A percentile compares a stretch with the other conserved stretches of the same genome.
Evolutionary conservation across 2,113 vertebrate genomes (phyloP).

Genomic region (Lophochroa leadbeateri): DNA sequence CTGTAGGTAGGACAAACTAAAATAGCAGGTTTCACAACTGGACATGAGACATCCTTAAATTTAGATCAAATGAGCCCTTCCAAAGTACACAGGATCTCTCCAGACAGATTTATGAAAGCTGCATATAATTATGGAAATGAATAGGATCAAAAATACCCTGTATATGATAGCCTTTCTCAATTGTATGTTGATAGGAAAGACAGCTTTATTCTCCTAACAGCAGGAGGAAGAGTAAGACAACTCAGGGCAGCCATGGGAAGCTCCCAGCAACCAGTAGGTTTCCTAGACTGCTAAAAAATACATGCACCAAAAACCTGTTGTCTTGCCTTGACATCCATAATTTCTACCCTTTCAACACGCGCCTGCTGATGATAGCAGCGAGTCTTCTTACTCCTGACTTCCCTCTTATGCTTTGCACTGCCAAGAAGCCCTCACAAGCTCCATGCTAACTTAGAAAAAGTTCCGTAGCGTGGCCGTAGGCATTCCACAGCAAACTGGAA

Average conservation of each 20-base stretch:
- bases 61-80: slow-evolving; percentile 48
- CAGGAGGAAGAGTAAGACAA: background rate
- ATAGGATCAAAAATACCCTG: slow-evolving; percentile 33
- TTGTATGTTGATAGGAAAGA: background rate
- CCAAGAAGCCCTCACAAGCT: background rate
- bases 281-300: background rate
- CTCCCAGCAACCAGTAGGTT: background rate
- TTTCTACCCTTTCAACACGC: background rate
- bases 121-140: slow-evolving; percentile 55
- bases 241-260: background rate
- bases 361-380: background rate
- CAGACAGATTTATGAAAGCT: slow-evolving; percentile 35
- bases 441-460: background rate
- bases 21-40: slow-evolving; percentile 59
- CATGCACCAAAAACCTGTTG: background rate
- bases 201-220: background rate
- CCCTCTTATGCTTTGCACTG: slow-evolving; percentile 10
- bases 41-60: slow-evolving; percentile 54
- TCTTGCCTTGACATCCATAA: background rate
- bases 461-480: fast-evolving
- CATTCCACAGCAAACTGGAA: slow-evolving; percentile 37
- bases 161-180: background rate
- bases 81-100: background rate
- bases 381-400: background rate
- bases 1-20: slow-evolving; percentile 40